Conservation (phyloP, 2,113 vertebrate species). For the Coregonus clupeaformis region DNA sequence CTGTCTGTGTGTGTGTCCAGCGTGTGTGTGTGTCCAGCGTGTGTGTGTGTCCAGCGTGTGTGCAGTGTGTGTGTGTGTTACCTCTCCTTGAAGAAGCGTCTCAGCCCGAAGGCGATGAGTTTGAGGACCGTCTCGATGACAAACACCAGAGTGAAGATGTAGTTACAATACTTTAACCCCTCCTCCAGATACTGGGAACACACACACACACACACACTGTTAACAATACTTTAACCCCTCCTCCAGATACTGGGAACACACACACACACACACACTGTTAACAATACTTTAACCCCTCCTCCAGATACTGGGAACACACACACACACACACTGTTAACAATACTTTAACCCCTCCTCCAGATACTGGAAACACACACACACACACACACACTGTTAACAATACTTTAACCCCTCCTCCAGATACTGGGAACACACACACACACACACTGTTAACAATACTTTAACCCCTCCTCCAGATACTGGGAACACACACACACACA, state of each 20-base stretch:
- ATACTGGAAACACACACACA: too few species aligned
- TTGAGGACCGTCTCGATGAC: conserved; percentile 76
- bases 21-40: not conserved
- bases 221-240: not conserved
- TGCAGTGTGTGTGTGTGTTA: conserved; percentile 30
- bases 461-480: not conserved
- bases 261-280: conserved; percentile 15
- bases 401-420: not conserved
- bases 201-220: conserved; percentile 6
- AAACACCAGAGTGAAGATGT: conserved; percentile 82
- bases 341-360: too few species aligned
- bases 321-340: not conserved
- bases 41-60: not conserved
- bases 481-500: conserved; percentile 6
- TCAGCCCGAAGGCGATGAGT: conserved; percentile 81
- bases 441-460: not conserved
- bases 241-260: not conserved
- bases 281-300: not conserved
- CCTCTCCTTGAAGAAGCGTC: conserved; percentile 87
- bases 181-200: conserved; percentile 69
- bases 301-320: not conserved
- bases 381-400: too few species aligned
- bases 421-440: too few species aligned
- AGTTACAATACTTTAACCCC: conserved; percentile 86
- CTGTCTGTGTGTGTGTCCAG: not conserved